These are phyloP conservation scores for Diabrotica balteata DNA, from an alignment of 2,888 invertebrate species.

Conservation along the genomic window DNA sequence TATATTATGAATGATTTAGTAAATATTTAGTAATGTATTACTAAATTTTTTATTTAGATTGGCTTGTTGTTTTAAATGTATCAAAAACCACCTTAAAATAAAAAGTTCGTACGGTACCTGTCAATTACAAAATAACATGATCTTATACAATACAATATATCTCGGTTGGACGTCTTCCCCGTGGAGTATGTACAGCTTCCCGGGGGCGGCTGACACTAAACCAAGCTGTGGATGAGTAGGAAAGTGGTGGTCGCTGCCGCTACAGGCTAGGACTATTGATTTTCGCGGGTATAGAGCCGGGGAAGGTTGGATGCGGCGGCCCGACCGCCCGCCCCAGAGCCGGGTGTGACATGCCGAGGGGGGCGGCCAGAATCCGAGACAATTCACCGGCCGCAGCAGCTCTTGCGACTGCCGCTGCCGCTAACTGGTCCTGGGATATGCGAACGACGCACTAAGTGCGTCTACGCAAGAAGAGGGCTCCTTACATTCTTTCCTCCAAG, in stretches of 20 bases:
- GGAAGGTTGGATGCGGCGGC: slow-evolving; percentile 25
- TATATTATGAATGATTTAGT: no score
- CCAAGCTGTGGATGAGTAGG: slow-evolving; percentile 25
- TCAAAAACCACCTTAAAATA: no score
- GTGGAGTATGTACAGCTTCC: slow-evolving; percentile 29
- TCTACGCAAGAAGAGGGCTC: slow-evolving; percentile 5
- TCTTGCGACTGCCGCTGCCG: slow-evolving; percentile 17
- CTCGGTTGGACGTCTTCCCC: slow-evolving; percentile 19
- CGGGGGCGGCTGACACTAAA: slow-evolving; percentile 24
- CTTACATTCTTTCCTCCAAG: not conserved
- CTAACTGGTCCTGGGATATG: slow-evolving; percentile 12
- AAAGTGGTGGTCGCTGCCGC: slow-evolving; percentile 31
- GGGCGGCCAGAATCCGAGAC: slow-evolving; percentile 29
- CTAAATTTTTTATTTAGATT: no score
- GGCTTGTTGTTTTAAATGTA: no score
- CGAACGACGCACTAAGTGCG: slow-evolving; percentile 24
- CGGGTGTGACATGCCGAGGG: slow-evolving; percentile 33
- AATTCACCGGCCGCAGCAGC: slow-evolving; percentile 26
- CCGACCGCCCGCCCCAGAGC: slow-evolving; percentile 16
- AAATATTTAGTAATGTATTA: no score
- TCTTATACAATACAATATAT: no score
- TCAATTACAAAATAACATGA: no score
- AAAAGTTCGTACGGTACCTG: no score
- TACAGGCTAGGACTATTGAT: slow-evolving; percentile 35
- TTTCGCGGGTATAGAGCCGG: slow-evolving; percentile 32